These are phyloP conservation scores for Choloepus didactylus DNA, from an alignment of 2,797 vertebrate genomes.

Conservation along the genomic window DNA sequence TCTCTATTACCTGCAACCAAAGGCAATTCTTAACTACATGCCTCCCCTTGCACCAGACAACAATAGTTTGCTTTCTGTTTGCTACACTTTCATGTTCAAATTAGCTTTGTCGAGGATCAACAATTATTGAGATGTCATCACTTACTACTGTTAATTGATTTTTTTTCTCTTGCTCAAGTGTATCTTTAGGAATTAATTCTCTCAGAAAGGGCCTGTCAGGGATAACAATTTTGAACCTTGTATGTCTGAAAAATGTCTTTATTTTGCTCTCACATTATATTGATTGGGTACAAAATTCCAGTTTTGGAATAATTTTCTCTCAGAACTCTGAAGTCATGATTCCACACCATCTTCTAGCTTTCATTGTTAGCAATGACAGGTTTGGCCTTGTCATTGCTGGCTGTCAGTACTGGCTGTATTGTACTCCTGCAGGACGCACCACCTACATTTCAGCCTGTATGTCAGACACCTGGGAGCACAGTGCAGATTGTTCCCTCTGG, in stretches of 20 bases:
- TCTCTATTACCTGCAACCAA: background rate
- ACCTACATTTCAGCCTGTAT: rapidly evolving
- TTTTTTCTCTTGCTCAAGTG: background rate
- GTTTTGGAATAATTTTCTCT: background rate
- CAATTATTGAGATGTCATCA: background rate
- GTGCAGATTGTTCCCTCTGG: rapidly evolving
- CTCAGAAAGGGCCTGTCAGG: background rate
- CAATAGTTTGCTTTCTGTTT: background rate
- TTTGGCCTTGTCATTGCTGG: too few relatives aligned
- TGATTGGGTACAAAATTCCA: background rate
- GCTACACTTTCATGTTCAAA: background rate
- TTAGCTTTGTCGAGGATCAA: background rate
- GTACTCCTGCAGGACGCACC: background rate
- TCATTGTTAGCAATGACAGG: background rate
- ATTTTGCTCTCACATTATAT: conserved; percentile 1
- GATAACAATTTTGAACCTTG: background rate
- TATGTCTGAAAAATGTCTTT: background rate
- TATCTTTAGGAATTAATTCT: background rate
- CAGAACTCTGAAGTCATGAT: background rate
- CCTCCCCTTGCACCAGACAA: background rate
- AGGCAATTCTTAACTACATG: background rate
- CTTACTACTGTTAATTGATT: background rate
- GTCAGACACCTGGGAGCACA: background rate
- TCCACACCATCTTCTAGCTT: background rate
- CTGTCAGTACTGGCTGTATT: too few relatives aligned